These are phyloP conservation scores for Drosophila subsilvestris DNA, from an alignment of 2,888 invertebrate genomes.

Conservation along the genomic window DNA sequence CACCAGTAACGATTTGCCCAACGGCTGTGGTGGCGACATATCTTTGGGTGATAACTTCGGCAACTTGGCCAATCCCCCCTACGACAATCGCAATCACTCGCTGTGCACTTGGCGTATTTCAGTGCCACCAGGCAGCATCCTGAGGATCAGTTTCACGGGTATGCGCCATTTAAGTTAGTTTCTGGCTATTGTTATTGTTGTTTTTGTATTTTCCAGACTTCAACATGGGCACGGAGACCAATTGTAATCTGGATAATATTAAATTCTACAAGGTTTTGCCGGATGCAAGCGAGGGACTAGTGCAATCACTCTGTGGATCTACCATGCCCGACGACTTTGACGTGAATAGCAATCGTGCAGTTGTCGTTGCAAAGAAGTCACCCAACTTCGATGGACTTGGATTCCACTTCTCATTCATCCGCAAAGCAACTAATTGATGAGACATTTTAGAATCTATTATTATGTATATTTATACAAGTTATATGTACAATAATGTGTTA, in stretches of 20 bases:
- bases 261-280: constrained; percentile 86
- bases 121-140: constrained; percentile 84
- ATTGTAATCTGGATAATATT: constrained; percentile 88
- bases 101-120: constrained; percentile 87
- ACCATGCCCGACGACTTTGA: constrained; percentile 81
- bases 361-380: constrained; percentile 86
- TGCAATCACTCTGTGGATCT: constrained; percentile 84
- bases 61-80: constrained; percentile 88
- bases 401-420: constrained; percentile 88
- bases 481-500: not conserved
- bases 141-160: constrained; percentile 70
- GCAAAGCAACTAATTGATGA: not conserved
- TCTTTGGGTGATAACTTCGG: constrained; percentile 16
- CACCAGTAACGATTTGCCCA: constrained; percentile 46
- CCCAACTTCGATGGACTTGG: constrained; percentile 89
- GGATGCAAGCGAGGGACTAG: constrained; percentile 63
- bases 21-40: constrained; percentile 79
- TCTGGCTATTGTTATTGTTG: not conserved
- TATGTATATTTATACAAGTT: too few species aligned
- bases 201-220: constrained; percentile 81
- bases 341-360: constrained; percentile 83
- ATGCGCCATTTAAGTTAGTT: constrained; percentile 1
- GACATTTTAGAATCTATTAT: not conserved
- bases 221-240: constrained; percentile 87
- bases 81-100: constrained; percentile 85